A percentile compares a stretch with the other conserved stretches of the same genome.
phyloP scores from a whole-genome alignment of 2,888 invertebrate genomes.

The Phengaris arion region DNA sequence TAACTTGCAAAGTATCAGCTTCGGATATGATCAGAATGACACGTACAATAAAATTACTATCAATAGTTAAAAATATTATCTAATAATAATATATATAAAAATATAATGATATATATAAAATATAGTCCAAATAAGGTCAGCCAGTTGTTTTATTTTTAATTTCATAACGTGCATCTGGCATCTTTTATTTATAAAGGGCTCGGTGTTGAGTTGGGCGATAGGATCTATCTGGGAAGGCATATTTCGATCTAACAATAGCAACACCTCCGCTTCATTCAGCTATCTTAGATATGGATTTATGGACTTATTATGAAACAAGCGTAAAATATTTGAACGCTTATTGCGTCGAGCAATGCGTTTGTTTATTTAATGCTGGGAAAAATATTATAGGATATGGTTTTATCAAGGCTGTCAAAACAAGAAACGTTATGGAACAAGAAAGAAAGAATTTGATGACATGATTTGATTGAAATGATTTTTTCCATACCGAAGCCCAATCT shows the following conservation, averaged over 20 bases:
- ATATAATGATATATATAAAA: too few species aligned
- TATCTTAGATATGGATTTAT: slow-evolving; percentile 37
- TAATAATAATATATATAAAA: too few species aligned
- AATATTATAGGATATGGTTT: not conserved
- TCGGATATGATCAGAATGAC: not conserved
- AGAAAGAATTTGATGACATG: too few species aligned
- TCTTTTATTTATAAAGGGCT: slow-evolving; percentile 24
- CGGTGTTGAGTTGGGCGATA: slow-evolving; percentile 5
- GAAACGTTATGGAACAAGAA: not conserved
- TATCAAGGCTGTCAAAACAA: not conserved
- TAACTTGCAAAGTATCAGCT: not conserved
- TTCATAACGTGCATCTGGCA: not conserved
- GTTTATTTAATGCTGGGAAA: not conserved
- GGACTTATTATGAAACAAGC: slow-evolving; percentile 38
- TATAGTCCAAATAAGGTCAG: slow-evolving; percentile 1
- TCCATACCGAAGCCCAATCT: too few species aligned
- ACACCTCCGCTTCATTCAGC: slow-evolving; percentile 37
- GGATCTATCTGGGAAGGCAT: slow-evolving; percentile 16
- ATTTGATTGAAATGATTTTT: too few species aligned
- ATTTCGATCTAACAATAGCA: slow-evolving; percentile 36
- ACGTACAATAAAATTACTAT: not conserved
- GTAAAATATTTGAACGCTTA: slow-evolving; percentile 38
- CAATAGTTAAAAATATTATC: not conserved
- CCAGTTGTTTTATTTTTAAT: slow-evolving; percentile 1
- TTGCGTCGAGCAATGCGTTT: slow-evolving; percentile 31